Conservation (phyloP, 2,888 invertebrate species). For the Pammene aurita region DNA sequence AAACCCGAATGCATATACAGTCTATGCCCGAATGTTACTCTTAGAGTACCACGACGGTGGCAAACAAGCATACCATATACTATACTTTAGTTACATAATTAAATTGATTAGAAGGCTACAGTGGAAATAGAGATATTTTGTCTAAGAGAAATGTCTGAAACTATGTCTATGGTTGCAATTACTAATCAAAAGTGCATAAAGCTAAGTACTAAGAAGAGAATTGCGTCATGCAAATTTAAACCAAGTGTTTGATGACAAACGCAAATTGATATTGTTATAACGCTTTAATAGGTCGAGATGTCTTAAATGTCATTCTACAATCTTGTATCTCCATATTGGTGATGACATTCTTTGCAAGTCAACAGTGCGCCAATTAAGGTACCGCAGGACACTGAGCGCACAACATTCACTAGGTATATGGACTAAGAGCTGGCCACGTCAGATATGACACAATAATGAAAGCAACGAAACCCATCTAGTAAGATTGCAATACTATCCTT, state of each 20-base stretch:
- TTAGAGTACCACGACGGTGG: too few relatives aligned
- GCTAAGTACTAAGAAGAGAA: constrained; percentile 40
- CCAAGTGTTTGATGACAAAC: constrained; percentile 57
- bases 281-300: constrained; percentile 61
- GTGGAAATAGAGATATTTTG: too few relatives aligned
- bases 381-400: not conserved
- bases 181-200: constrained; percentile 44
- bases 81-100: too few relatives aligned
- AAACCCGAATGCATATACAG: too few relatives aligned
- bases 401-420: too few relatives aligned
- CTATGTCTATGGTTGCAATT: constrained; percentile 8
- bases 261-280: constrained; percentile 70
- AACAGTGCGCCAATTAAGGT: not conserved
- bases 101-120: too few relatives aligned
- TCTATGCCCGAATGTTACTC: too few relatives aligned
- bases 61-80: too few relatives aligned
- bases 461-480: too few relatives aligned
- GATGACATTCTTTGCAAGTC: constrained; percentile 26
- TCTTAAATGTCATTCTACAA: constrained; percentile 42
- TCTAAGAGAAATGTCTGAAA: not conserved
- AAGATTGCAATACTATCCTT: too few relatives aligned
- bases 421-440: too few relatives aligned
- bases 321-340: not conserved
- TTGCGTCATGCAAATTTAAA: constrained; percentile 66
- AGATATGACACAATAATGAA: too few relatives aligned